phyloP scores from a whole-genome alignment of 2,888 invertebrate species.

The Euphydryas editha region DNA sequence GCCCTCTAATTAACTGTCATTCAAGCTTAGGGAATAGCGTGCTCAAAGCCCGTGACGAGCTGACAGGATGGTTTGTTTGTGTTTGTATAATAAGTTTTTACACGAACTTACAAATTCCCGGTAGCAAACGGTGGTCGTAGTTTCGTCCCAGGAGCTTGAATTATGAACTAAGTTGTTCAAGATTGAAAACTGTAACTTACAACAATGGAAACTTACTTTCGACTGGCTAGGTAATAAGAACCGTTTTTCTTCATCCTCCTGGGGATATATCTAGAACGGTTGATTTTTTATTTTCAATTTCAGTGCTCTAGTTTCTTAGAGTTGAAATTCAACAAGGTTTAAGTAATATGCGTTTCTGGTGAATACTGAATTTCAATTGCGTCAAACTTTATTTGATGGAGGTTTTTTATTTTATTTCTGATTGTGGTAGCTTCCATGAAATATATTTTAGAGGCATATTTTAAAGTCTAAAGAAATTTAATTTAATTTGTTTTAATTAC shows the following conservation, averaged over 20 bases:
- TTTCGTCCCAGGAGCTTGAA: constrained; percentile 59
- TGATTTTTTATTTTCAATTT: constrained; percentile 33
- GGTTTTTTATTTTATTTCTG: neutral
- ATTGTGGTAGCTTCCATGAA: neutral
- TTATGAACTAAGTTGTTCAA: constrained; percentile 69
- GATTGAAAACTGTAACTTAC: constrained; percentile 63
- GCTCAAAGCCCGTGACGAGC: constrained; percentile 44
- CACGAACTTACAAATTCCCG: constrained; percentile 57
- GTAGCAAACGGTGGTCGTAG: constrained; percentile 49
- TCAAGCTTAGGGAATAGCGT: constrained; percentile 55
- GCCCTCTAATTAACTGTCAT: constrained; percentile 18
- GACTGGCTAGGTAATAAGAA: constrained; percentile 44
- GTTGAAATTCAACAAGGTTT: constrained; percentile 50
- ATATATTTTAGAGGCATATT: no score
- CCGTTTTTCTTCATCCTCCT: constrained; percentile 56
- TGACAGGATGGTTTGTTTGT: constrained; percentile 39
- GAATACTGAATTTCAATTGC: constrained; percentile 50
- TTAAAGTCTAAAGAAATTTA: no score
- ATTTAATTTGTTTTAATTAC: no score
- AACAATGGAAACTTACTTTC: constrained; percentile 48
- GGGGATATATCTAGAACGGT: constrained; percentile 44
- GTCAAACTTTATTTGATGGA: constrained; percentile 14
- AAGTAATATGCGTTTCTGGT: constrained; percentile 44
- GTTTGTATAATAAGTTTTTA: constrained; percentile 44
- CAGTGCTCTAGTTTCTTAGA: constrained; percentile 29